Evolutionary conservation across 2,888 invertebrate genomes (phyloP), one percentile per base, ranked within the genome.

Genomic region (Protodeltote pygarga): DNA sequence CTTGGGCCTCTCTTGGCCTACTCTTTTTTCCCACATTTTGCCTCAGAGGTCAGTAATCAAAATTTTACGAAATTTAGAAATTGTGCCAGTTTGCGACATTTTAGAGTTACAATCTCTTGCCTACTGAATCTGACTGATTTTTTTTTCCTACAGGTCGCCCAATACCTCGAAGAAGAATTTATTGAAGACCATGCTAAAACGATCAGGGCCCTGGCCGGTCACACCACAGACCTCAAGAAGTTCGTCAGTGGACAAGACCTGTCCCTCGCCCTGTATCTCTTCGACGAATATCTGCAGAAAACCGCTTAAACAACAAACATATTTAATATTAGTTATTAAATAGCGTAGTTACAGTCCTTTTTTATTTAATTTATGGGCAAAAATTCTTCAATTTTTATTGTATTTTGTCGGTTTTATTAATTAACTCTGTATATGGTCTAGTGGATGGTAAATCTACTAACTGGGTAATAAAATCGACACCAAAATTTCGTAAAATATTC

Each of bases 81-180:
- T n/a, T n/a, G n/a, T n/a, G n/a, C n/a, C n/a, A n/a, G n/a, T n/a
- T n/a, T n/a, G n/a, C n/a, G 23, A 2, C 2, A 20, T 20, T 6
- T 2, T 25, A 6, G 2, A 5, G 2, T 11, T 5, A 5, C 5
- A 14, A 27, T 6, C 3, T 8, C 4, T 13, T n/a, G 3, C 11
- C 5, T n/a, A 6, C 2, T 15, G 23, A 3, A 1, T 3, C 3
- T 4, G 3, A 2, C 13, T 8, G 2, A 15, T 23, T 23, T 23
- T 17, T 14, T 24, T 10, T 13, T 20, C 2, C 14, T 21, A 19
- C 78, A 95, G 91, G 89, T 96, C 57, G 94, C 95, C 9, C 95
- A 95, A 61, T 96, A 94, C 75, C 78, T 97, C 1, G 96, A 97
- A 66, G 95, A 96, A 64, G 93, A 95, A 65, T 96, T 96, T 87